A percentile compares a stretch with the other conserved stretches of the same genome.
Conservation (phyloP, 1,140 invertebrate genomes). For the Trinorchestia longiramus region DNA sequence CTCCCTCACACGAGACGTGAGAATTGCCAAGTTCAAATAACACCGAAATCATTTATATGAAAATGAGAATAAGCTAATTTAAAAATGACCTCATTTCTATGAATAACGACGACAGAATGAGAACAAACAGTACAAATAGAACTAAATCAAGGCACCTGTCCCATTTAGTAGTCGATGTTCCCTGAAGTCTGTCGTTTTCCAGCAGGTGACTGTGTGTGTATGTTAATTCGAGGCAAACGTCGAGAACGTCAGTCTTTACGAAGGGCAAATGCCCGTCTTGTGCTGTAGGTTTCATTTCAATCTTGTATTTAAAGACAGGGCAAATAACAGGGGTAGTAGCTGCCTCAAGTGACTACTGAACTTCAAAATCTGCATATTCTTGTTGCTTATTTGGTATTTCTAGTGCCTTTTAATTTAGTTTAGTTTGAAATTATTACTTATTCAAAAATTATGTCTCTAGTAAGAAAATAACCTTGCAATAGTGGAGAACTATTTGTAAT, state of each 20-base stretch:
- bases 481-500: no score
- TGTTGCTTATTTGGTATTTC: no score
- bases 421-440: no score
- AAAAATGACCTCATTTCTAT: not conserved
- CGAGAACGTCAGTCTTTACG: not conserved
- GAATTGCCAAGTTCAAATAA: not conserved
- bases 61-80: not conserved
- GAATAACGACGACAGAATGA: not conserved
- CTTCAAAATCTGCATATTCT: no score
- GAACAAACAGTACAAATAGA: not conserved
- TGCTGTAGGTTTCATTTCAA: not conserved
- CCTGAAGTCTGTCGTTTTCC: not conserved
- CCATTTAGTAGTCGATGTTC: not conserved
- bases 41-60: not conserved
- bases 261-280: not conserved
- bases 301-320: no score
- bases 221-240: not conserved
- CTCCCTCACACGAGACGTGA: no score
- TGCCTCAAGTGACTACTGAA: no score
- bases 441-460: no score
- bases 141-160: not conserved
- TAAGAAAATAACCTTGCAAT: no score
- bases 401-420: no score
- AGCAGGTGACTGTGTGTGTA: not conserved
- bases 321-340: no score